Evolutionary conservation across 2,888 invertebrate genomes (phyloP), one percentile per base, ranked within the genome.

Genomic region (Maniola hyperantus): DNA sequence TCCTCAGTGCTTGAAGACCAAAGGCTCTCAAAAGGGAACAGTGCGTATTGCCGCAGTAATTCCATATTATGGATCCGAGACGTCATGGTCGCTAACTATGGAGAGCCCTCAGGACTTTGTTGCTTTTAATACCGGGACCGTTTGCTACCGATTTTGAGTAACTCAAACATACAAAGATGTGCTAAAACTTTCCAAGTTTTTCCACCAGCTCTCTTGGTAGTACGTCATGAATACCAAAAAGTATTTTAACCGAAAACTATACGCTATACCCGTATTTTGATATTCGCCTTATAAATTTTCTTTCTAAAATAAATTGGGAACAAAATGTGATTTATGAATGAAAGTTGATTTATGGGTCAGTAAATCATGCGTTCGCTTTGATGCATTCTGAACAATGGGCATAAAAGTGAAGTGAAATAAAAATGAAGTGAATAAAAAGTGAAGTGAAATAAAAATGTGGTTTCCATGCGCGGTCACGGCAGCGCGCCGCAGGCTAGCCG

Each of bases 281-380:
- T 51, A 33, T 59, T 59, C 46, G 15, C 34, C 8, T 5, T 33
- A 59, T 10, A 15, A 33, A 48, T 33, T 59, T 59, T 59, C 59
- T 10, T 46, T 59, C 33, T 33, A 8, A 33, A 59, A 59, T 46
- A 33, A 15, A 48, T 59, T 46, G 18, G 57, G 39, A 42, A 20
- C 57, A 57, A 60, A 65, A 60, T 53, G 36, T 70, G 68, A 70
- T 70, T 68, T 68, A 70, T 68, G 64, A 15, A 55, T 54, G 42
- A 61, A 66, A 36, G 33, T 50, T 70, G 70, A 71, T 71, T 72
- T 72, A 71, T 71, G 61, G 67, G 66, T 67, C 59, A 67, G 59
- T 71, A 72, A 72, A 72, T 72, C 72, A 70, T 63, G 60, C 15
- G 33, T 60, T 61, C 61, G 63, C 63, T 54, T 68, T 53, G 64